These are phyloP conservation scores for Saguinus midas DNA, from an alignment of 2,113 vertebrate species.

Conservation along the genomic window DNA sequence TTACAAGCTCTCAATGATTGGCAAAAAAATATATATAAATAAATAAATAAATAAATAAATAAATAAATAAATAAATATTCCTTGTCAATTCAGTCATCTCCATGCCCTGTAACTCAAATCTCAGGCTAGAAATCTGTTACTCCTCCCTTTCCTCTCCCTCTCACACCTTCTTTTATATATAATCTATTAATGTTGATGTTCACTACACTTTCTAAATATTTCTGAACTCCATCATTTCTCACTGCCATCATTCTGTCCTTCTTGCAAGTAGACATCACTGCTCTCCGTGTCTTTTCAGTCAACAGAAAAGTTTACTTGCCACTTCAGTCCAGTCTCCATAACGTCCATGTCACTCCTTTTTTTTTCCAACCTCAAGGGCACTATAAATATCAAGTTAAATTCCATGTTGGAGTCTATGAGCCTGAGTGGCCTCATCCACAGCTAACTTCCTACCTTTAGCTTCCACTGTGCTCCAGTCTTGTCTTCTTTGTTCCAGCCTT, in stretches of 20 bases:
- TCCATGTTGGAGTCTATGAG: not conserved
- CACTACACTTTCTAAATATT: not conserved
- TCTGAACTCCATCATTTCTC: not conserved
- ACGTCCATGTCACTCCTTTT: not conserved
- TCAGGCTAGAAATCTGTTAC: not conserved
- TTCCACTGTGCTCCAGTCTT: not conserved
- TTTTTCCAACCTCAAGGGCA: not conserved
- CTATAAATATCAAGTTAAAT: not conserved
- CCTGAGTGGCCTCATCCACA: not conserved
- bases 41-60: no score
- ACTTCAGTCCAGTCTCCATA: not conserved
- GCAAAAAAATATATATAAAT: no score
- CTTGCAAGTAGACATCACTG: not conserved
- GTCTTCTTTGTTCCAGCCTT: not conserved
- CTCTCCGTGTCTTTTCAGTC: not conserved
- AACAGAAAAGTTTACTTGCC: not conserved
- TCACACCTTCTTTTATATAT: accelerated
- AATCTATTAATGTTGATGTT: not conserved
- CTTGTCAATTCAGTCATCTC: not conserved
- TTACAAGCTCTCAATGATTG: no score
- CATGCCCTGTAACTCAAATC: not conserved
- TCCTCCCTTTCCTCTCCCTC: not conserved
- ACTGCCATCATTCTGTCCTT: not conserved
- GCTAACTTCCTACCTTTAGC: not conserved
- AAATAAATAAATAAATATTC: no score